Evolutionary conservation across 2,797 vertebrate genomes (phyloP), one percentile per base, ranked within the genome.

Genomic region (Naso thynnoides): DNA sequence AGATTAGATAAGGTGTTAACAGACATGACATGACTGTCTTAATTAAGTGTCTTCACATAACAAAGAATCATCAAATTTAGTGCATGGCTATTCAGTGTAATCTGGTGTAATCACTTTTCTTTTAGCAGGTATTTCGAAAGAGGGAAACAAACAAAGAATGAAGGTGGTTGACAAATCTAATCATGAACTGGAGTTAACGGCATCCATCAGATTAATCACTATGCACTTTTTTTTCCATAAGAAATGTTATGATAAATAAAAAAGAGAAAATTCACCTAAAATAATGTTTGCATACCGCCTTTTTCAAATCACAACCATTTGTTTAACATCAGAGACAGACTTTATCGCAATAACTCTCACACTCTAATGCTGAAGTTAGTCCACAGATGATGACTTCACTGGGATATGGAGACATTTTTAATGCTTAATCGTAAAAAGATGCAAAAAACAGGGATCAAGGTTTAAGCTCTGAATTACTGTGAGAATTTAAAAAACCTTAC

Each of bases 11-110:
- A 66, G 6, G 5, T 29, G 31, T 38, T 52, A 11, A 36, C 26
- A 33, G 5, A 31, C 6, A 39, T n/a, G 21, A 26, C 5, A 44
- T 39, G 14, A 41, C 38, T 18, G 2, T 3, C 14, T 42, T 24
- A 24, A 45, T 54, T 16, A 44, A 70, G 4, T 42, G 1, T 5
- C 14, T 18, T 31, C 1, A 64, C 38, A 39, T 26, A 4, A 63
- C 47, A 85, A 26, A 18, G 9, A 11, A 21, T 63, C 5, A 44
- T 33, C n/a, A 8, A 18, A 49, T 41, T 5, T 70, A 66, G 13
- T 23, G 7, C 23, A 7, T 9, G 5, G 10, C 1, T 14, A 7
- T 41, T 42, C n/a, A n/a, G n/a, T n/a, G n/a, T n/a, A n/a, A n/a
- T 50, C 33, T 3, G 3, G 5, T 31, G 8, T 44, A 15, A 49